Conservation (phyloP, 2,113 vertebrate species). For the Rhinogobius similis region DNA sequence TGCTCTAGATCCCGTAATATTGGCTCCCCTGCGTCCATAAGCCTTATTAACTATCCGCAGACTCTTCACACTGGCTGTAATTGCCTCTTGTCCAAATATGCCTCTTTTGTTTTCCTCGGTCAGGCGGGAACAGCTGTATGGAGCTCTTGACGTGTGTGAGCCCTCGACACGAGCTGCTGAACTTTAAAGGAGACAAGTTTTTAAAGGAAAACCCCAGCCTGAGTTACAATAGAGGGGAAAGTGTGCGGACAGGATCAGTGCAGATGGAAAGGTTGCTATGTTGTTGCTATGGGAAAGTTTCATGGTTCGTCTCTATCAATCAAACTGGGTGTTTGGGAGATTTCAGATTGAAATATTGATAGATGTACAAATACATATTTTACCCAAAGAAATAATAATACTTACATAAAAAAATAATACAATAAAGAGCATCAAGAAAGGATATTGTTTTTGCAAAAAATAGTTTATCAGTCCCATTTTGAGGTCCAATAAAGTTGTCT, state of each 20-base stretch:
- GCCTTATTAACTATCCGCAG: constrained; percentile 34
- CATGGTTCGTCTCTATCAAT: no score
- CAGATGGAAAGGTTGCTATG: no score
- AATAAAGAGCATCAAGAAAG: no score
- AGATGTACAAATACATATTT: constrained; percentile 11
- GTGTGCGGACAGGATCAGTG: constrained; percentile 36
- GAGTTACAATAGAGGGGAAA: constrained; percentile 28
- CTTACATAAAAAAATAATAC: no score
- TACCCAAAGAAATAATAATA: no score
- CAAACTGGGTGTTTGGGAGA: no score
- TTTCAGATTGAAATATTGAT: no score
- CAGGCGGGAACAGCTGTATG: constrained; percentile 16
- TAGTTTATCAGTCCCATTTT: no score
- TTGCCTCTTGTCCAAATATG: constrained; percentile 40
- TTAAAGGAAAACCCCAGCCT: constrained; percentile 28
- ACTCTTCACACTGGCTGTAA: constrained; percentile 52
- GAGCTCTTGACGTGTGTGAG: constrained; percentile 28
- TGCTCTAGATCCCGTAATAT: not conserved
- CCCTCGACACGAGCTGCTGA: constrained; percentile 42
- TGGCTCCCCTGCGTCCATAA: not conserved
- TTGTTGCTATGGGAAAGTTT: no score
- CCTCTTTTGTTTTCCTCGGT: constrained; percentile 16
- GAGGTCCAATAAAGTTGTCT: no score
- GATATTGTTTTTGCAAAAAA: no score
- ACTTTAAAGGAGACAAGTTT: constrained; percentile 43